Conservation (phyloP, 2,113 vertebrate genomes). For the Pterophyllum scalare region DNA sequence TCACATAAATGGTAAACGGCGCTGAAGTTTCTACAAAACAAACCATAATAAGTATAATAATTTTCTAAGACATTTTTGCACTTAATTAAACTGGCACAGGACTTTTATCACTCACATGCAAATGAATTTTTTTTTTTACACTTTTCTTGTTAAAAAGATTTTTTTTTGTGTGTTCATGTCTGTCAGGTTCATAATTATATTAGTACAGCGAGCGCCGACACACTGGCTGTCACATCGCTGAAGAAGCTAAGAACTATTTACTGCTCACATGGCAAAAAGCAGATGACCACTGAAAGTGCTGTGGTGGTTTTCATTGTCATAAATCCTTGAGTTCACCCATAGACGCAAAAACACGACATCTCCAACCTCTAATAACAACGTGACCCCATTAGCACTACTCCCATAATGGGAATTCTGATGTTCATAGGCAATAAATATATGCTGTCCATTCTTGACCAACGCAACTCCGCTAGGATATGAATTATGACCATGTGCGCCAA, state of each 20-base stretch:
- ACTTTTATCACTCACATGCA: neutral
- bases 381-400: constrained; percentile 5
- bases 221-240: neutral
- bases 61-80: neutral
- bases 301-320: neutral
- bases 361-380: constrained; percentile 37
- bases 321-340: neutral
- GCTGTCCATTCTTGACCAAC: constrained; percentile 37
- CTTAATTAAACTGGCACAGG: neutral
- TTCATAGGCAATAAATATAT: constrained; percentile 7
- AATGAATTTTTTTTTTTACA: too few relatives aligned
- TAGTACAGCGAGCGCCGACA: neutral
- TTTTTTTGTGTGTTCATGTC: neutral
- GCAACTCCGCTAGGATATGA: neutral
- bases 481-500: constrained; percentile 10
- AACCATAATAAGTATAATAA: neutral
- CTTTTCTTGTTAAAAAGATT: neutral
- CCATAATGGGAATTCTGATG: neutral
- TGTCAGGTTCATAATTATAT: neutral
- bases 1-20: neutral
- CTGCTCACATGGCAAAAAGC: constrained; percentile 42
- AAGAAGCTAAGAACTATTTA: neutral
- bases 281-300: constrained; percentile 51
- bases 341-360: constrained; percentile 42
- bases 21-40: neutral